Evolutionary conservation across 2,113 vertebrate genomes (phyloP), one percentile per base, ranked within the genome.

Genomic region (Salvelinus alpinus): DNA sequence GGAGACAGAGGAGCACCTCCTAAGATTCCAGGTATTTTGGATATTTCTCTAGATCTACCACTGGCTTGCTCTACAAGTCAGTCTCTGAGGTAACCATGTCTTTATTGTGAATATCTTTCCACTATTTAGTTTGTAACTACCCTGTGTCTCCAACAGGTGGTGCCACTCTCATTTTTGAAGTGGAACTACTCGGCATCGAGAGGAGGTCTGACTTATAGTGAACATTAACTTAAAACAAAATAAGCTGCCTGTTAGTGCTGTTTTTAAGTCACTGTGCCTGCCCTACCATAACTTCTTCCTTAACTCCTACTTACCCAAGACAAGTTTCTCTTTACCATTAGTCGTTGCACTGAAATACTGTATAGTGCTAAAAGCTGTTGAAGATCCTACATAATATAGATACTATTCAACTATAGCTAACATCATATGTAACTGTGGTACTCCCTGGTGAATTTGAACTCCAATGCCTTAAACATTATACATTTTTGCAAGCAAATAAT

Each of bases 1-100:
- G 96, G 96, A 72, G 96, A 97, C 70, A 90, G 96, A 65, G 96
- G 96, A 48, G 96, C 96, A 7, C 96, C 95, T 0, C 96, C 96
- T 3, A 97, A 97, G 91, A 97, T 97, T 67, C 96, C 95, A 92
- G 94, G 94, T 94, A 89, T 84, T 57, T 47, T 20, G 16, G 24
- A n/a, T 24, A 34, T 13, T 73, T 73, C 5, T 60, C 67, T 14
- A 20, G 5, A 18, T 59, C 20, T 54, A 11, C 29, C 64, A 20
- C 18, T 31, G 48, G 12, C 22, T 59, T 72, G 22, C 8, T 11
- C 51, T 16, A 6, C 16, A 27, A 24, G 20, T 54, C 69, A 54
- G 14, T n/a, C 47, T 48, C 12, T 71, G 12, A 54, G 38, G 47
- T 59, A 14, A 54, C 13, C 59, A 24, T 22, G 29, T 27, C 34